These are phyloP conservation scores for Melanotus villosus DNA, from an alignment of 2,888 invertebrate species.

Conservation along the genomic window DNA sequence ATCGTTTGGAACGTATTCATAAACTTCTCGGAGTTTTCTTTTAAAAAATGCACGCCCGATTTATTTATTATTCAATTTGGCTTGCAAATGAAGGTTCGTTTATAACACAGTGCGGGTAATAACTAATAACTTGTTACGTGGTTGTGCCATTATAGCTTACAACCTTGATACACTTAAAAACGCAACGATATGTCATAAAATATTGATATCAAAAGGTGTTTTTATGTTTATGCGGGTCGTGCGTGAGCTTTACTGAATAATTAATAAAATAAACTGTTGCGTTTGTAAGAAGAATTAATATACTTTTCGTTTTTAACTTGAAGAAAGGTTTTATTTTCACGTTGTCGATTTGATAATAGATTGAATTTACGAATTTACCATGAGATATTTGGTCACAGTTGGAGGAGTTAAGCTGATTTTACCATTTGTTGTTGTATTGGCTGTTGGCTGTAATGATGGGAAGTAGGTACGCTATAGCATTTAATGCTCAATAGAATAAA, in stretches of 20 bases:
- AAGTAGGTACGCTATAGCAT: no score
- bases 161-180: slow-evolving; percentile 7
- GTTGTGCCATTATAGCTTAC: background rate
- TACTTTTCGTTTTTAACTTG: no score
- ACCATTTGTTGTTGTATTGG: no score
- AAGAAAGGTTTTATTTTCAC: no score
- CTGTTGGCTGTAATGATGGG: no score
- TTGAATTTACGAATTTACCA: no score
- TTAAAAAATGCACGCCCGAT: background rate
- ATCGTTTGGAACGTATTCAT: no score
- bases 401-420: no score
- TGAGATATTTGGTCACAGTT: no score
- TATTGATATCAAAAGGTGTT: background rate
- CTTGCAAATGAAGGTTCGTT: slow-evolving; percentile 11
- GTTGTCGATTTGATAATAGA: no score
- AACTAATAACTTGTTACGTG: background rate
- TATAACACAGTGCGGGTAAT: slow-evolving; percentile 1
- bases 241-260: background rate
- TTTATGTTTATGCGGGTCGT: background rate
- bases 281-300: background rate
- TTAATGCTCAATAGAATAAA: no score
- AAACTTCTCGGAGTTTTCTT: no score
- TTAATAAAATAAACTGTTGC: background rate
- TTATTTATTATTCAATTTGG: background rate
- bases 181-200: background rate